Percentiles rank a stretch among this genome's conserved stretches.
phyloP scores from a whole-genome alignment of 2,113 vertebrate species.

The Mohoua ochrocephala region DNA sequence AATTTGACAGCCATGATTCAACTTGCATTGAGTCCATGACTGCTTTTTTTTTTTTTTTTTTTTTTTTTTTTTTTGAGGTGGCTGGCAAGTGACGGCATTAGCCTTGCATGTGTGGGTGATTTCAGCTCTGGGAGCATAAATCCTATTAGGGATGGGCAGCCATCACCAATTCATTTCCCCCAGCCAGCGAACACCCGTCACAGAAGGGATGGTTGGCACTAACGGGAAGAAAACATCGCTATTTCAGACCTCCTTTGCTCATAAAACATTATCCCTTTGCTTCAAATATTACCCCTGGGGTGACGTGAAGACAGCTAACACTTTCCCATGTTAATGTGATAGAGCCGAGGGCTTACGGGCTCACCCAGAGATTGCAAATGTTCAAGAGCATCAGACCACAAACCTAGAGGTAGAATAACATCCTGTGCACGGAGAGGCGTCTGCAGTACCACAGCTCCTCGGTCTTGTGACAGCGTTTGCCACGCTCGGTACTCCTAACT shows the following conservation, averaged over 20 bases:
- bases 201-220: background rate
- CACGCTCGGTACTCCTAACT: background rate
- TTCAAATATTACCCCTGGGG: background rate
- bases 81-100: background rate
- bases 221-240: background rate
- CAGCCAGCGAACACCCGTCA: background rate
- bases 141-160: conserved; percentile 11
- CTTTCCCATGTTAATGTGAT: background rate
- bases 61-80: background rate
- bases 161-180: background rate
- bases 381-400: background rate
- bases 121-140: background rate
- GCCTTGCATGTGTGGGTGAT: background rate
- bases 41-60: background rate
- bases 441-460: conserved; percentile 5
- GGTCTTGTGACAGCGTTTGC: background rate
- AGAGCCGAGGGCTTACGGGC: background rate
- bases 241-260: background rate
- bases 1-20: background rate
- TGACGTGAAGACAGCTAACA: background rate
- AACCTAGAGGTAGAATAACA: background rate
- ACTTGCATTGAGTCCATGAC: background rate
- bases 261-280: background rate
- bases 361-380: background rate
- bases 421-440: background rate